Percentiles rank a stretch among this genome's conserved stretches.
Conservation (phyloP, 2,888 invertebrate genomes). For the Volucella bombylans region DNA sequence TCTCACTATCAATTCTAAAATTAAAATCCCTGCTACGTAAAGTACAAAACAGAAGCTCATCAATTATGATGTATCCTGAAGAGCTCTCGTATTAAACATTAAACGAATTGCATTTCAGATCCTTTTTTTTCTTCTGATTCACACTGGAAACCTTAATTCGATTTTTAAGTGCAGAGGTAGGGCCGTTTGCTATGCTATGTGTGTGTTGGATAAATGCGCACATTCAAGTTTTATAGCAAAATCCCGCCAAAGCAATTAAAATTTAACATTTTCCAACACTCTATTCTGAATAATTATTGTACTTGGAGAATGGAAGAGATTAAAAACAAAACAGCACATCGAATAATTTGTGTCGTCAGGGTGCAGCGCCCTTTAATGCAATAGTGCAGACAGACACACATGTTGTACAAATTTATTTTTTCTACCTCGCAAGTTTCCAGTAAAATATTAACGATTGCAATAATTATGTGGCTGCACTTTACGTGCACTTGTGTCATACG, state of each 20-base stretch:
- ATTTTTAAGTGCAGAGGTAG: conserved; percentile 19
- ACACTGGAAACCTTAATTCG: conserved; percentile 6
- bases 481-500: conserved; percentile 23
- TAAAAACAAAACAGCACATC: conserved; percentile 5
- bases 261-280: conserved; percentile 49
- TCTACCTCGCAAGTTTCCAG: background rate
- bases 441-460: conserved; percentile 52
- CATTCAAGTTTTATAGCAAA: background rate
- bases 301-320: conserved; percentile 40
- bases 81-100: conserved; percentile 4
- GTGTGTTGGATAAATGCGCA: conserved; percentile 18
- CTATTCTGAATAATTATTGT: conserved; percentile 50
- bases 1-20: conserved; percentile 27
- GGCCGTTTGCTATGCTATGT: background rate
- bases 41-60: conserved; percentile 13
- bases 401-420: background rate
- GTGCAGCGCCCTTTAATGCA: conserved; percentile 21
- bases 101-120: conserved; percentile 22
- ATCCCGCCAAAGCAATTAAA: conserved; percentile 44
- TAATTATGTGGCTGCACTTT: conserved; percentile 30
- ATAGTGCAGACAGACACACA: background rate
- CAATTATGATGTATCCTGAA: conserved; percentile 16
- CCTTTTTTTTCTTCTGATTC: no score
- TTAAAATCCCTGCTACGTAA: conserved; percentile 1
- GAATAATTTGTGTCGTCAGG: conserved; percentile 40